Base-by-base conservation (phyloP, 2,888 invertebrate species). In the Germaria angustata region DNA sequence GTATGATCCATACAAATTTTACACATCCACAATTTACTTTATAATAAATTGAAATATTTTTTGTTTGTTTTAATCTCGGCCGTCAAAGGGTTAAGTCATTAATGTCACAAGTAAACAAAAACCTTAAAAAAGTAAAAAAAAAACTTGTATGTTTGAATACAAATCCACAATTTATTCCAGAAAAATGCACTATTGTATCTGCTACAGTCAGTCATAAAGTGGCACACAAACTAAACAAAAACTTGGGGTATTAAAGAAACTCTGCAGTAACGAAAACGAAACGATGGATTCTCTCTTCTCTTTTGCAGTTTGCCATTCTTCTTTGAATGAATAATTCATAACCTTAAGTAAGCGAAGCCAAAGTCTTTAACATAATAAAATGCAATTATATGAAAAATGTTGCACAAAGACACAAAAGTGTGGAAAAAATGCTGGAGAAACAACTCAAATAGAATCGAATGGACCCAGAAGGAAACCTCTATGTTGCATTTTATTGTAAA, bases 321-420 rank as follows among this genome's bases (percentile, higher is more conserved):
- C 66, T 75, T 82, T 75, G 71, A n/a, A n/a, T 82, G 81, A 82
- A 82, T 82, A 71, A 82, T 82, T 82, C 81, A 82, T 82, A 78
- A 82, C 51, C 78, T 69, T 73, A 78, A 81, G 69, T 69, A 75
- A 55, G 55, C 53, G 75, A 80, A 81, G 39, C 77, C 66, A 72
- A 81, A 72, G 81, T 77, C 71, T 77, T 81, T 81, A 81, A 72
- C 65, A 46, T 71, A 77, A 81, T 81, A 77, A 77, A 77, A 81
- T 81, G 77, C 81, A 81, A 81, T 81, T 81, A 81, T 77, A 68
- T 66, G 61, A 81, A 68, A 81, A 73, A 55, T 57, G 41, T 68
- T 59, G 41, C 65, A 72, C 68, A 44, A 73, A 81, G 36, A 78
- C 39, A 55, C 28, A 55, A 41, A 69, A 46, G 20, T 36, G 39